These are phyloP conservation scores for Barbus barbus DNA, from an alignment of 2,113 vertebrate genomes.

Conservation along the genomic window DNA sequence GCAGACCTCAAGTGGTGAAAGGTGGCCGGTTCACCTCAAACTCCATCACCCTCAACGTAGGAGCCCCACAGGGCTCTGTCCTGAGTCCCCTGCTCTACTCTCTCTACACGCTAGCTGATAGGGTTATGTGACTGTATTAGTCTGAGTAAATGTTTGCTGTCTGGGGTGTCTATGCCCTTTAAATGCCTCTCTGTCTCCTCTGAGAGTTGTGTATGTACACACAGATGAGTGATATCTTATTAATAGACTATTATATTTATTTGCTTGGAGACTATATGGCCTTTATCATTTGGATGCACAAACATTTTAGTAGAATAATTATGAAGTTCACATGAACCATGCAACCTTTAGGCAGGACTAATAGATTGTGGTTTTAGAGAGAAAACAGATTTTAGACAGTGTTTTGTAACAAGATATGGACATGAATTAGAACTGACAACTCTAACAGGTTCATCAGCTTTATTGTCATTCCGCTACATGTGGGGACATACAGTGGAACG, in stretches of 20 bases:
- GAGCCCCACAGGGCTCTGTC: no score
- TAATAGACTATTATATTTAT: not conserved
- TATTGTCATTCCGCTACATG: no score
- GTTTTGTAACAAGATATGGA: not conserved
- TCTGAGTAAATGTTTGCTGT: slow-evolving; percentile 21
- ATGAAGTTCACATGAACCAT: slow-evolving; percentile 1
- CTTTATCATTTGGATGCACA: not conserved
- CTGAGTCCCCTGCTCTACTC: no score
- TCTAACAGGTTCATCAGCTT: slow-evolving; percentile 15
- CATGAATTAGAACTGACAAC: slow-evolving; percentile 12
- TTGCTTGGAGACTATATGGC: slow-evolving; percentile 3
- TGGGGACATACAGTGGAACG: no score
- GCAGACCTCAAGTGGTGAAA: no score
- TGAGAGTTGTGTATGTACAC: not conserved
- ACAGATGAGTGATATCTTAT: slow-evolving; percentile 14
- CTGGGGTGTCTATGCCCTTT: slow-evolving; percentile 5
- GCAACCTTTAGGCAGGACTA: not conserved
- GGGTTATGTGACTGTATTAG: not conserved
- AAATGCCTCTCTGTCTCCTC: slow-evolving; percentile 25
- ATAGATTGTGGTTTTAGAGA: not conserved
- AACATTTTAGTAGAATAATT: not conserved
- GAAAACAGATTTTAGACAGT: not conserved
- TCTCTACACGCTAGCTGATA: no score
- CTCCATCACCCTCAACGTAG: no score
- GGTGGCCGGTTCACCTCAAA: no score